Evolutionary conservation across 2,113 vertebrate genomes (phyloP), one percentile per base, ranked within the genome.

Genomic region (Epinephelus lanceolatus): DNA sequence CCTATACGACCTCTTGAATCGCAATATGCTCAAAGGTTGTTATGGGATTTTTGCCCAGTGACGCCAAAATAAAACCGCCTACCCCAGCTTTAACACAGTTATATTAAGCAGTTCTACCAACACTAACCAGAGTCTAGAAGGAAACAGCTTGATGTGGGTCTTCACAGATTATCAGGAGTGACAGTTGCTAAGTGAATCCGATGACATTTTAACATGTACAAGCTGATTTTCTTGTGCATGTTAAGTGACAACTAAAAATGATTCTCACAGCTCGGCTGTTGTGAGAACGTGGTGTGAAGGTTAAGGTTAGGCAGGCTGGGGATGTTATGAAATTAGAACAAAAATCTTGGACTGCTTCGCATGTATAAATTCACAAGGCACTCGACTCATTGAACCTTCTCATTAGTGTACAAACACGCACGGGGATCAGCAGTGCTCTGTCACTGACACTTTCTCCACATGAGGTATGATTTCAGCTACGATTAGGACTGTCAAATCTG

Each of bases 361-460:
- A 62, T 65, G 49, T 77, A 80, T 65, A 59, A 76, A 84, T 66
- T 51, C n/a, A 78, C 1, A 53, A 81, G 61, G 86, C 85, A 80
- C 85, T 88, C 18, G 9, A 82, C 55, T 84, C 76, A 76, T 61
- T 85, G 83, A 93, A 92, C 89, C 87, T 88, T 94, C 89, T 90
- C 89, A 86, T 71, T 78, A 78, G 75, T 81, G 70, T 65, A 52
- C 49, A 47, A 69, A 80, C 61, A 86, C 45, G 67, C 80, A 89
- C 81, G 81, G 86, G 86, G 86, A 90, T 88, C 92, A 86, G 80
- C 90, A 90, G 85, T 40, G 79, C 84, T 78, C 71, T 15, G 27
- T 49, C 68, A 30, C 57, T 30, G 57, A 80, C 57, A 12, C 21
- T 60, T 21, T 52, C 67, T 30, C 71, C 33, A 19, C 4, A 23